These are phyloP conservation scores for Gadus chalcogrammus DNA, from an alignment of 2,113 vertebrate species.

Conservation along the genomic window DNA sequence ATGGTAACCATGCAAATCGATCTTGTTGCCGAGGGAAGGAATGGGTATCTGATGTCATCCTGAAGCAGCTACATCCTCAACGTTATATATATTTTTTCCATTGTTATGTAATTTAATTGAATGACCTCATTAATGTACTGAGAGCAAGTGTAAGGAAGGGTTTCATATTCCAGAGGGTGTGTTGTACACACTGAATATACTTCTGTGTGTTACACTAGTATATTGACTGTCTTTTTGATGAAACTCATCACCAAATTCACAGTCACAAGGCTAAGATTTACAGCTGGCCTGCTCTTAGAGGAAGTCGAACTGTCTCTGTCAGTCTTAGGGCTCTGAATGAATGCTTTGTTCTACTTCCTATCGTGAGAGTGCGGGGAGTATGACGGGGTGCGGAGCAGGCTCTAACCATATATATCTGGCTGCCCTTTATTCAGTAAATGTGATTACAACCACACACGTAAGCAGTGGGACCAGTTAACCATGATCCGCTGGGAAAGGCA, in stretches of 20 bases:
- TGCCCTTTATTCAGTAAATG: constrained; percentile 53
- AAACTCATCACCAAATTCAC: too few relatives aligned
- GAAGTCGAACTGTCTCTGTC: constrained; percentile 23
- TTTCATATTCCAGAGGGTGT: too few relatives aligned
- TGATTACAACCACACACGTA: constrained; percentile 53
- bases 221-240: too few relatives aligned
- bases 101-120: too few relatives aligned
- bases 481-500: constrained; percentile 33
- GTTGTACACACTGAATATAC: too few relatives aligned
- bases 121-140: too few relatives aligned
- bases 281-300: constrained; percentile 16
- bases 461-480: constrained; percentile 31
- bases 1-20: constrained; percentile 61
- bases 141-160: too few relatives aligned
- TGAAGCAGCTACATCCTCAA: constrained; percentile 13
- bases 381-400: constrained; percentile 22
- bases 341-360: constrained; percentile 41
- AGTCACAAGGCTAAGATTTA: background rate
- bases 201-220: too few relatives aligned
- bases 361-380: constrained; percentile 37
- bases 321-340: constrained; percentile 34
- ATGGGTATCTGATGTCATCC: constrained; percentile 34
- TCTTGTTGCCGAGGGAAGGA: constrained; percentile 62
- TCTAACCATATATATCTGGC: constrained; percentile 43
- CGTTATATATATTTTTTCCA: too few relatives aligned